Conservation (phyloP, 2,113 vertebrate species). For the Rhipidura dahli region DNA sequence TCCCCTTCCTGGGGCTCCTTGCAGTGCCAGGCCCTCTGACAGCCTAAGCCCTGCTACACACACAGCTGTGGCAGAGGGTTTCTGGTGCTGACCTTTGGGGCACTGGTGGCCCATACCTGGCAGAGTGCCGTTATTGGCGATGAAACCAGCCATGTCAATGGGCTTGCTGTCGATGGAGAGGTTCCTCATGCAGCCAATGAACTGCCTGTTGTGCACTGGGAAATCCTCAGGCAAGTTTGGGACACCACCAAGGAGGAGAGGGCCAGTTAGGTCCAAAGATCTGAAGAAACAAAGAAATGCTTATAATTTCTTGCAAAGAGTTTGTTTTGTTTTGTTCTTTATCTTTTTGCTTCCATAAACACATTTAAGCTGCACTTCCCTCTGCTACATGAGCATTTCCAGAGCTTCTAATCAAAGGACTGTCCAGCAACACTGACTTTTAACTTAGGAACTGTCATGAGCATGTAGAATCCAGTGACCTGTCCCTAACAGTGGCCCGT, state of each 20-base stretch:
- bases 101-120: slow-evolving; percentile 71
- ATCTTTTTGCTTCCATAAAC: not conserved
- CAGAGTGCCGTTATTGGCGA: slow-evolving; percentile 93
- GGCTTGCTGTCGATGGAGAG: slow-evolving; percentile 86
- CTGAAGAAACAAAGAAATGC: slow-evolving; percentile 64
- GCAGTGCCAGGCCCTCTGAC: rapidly evolving
- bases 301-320: not conserved
- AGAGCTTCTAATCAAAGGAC: not conserved
- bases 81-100: not conserved
- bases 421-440: not conserved
- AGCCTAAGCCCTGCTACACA: not conserved
- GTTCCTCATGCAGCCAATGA: slow-evolving; percentile 95
- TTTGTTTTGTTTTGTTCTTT: not conserved
- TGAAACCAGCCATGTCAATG: slow-evolving; percentile 91
- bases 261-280: slow-evolving; percentile 93
- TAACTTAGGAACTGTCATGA: not conserved
- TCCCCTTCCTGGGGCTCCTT: not conserved
- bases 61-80: not conserved
- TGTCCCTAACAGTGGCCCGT: not conserved
- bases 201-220: slow-evolving; percentile 90
- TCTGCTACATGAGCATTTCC: not conserved
- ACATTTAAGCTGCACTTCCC: not conserved
- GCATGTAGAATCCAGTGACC: not conserved
- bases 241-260: slow-evolving; percentile 90
- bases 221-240: slow-evolving; percentile 96